Evolutionary conservation across 2,113 vertebrate species (phyloP).

Genomic region (Eupsittula cactorum): DNA sequence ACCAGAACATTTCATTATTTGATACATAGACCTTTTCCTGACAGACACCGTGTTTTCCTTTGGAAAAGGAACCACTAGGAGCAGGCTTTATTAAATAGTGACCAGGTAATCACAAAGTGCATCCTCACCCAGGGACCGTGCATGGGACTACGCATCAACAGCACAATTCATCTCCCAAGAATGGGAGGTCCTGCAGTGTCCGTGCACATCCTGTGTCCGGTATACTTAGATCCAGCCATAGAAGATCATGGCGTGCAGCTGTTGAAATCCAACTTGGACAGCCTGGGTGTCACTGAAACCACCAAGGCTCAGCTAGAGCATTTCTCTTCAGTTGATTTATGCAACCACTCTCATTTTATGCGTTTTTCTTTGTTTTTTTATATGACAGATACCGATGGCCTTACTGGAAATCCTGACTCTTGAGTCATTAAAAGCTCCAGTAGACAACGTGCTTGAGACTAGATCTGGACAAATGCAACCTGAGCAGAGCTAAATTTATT

Average conservation of each 20-base stretch:
- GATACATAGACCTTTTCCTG: neutral
- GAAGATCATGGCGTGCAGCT: neutral
- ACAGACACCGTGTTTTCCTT: neutral
- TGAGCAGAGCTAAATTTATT: neutral
- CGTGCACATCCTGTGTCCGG: neutral
- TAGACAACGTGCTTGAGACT: neutral
- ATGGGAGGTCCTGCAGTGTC: neutral
- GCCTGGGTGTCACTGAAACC: neutral
- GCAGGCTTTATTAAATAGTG: neutral
- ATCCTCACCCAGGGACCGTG: neutral
- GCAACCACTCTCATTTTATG: neutral
- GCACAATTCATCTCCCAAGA: neutral
- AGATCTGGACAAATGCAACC: neutral
- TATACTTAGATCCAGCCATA: neutral
- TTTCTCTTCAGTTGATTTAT: neutral
- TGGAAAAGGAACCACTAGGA: neutral
- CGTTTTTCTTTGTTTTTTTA: neutral
- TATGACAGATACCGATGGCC: neutral
- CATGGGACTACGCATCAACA: neutral
- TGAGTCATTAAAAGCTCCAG: neutral
- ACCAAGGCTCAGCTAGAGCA: rapidly evolving
- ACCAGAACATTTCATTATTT: neutral
- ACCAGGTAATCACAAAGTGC: neutral
- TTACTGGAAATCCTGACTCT: neutral
- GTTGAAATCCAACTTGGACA: neutral